Percentiles rank a stretch among this genome's conserved stretches.
Evolutionary conservation across 1,140 invertebrate species (phyloP).

Genomic region (Palaemon carinicauda): DNA sequence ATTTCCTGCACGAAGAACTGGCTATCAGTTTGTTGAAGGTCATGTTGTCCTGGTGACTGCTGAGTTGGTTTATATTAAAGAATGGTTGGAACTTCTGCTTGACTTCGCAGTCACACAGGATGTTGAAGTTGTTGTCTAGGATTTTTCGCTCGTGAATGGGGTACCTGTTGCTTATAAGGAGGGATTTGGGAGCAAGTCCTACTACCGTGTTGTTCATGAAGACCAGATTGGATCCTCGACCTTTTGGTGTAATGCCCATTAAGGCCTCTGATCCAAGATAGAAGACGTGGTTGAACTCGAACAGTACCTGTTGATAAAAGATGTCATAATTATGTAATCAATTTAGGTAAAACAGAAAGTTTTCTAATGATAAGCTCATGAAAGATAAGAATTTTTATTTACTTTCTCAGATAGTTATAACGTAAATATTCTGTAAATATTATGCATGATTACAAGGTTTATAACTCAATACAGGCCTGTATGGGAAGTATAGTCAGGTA

Average conservation of each 20-base stretch:
- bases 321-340: not conserved
- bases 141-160: constrained; percentile 34
- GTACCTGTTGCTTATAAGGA: constrained; percentile 2
- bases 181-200: not conserved
- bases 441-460: too few species aligned
- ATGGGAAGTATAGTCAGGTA: too few species aligned
- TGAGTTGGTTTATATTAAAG: not conserved
- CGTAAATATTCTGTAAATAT: too few species aligned
- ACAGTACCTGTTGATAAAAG: constrained; percentile 25
- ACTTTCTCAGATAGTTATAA: too few species aligned
- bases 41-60: not conserved
- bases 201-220: constrained; percentile 39
- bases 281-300: constrained; percentile 23
- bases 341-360: not conserved
- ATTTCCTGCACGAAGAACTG: constrained; percentile 9
- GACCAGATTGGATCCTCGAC: constrained; percentile 22
- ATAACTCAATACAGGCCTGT: too few species aligned
- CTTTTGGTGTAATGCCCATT: constrained; percentile 9
- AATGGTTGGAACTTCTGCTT: not conserved
- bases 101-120: constrained; percentile 19
- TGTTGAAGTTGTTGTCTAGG: constrained; percentile 23
- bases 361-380: too few species aligned
- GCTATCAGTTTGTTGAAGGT: not conserved
- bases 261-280: constrained; percentile 27
- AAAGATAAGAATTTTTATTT: too few species aligned